phyloP scores from a whole-genome alignment of 2,113 vertebrate species.

The Chunga burmeisteri region DNA sequence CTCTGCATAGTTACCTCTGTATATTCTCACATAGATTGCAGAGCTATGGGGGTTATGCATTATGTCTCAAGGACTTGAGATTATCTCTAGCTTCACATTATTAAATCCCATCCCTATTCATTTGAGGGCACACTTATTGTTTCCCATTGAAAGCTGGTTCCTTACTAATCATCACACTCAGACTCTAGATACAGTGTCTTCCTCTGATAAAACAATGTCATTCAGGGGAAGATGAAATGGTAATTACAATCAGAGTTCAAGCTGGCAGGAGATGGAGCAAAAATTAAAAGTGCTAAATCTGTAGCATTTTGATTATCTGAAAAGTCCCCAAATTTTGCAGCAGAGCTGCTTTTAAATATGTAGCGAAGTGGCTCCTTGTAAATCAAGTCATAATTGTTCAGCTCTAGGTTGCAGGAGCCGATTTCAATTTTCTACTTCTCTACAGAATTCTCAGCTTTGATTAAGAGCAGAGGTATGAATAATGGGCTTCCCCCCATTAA shows the following conservation, averaged over 20 bases:
- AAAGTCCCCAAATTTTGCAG: slow-evolving; percentile 70
- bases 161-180: not conserved
- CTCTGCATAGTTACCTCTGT: not conserved
- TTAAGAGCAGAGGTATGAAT: slow-evolving; percentile 68
- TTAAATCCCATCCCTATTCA: not conserved
- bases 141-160: not conserved
- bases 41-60: not conserved
- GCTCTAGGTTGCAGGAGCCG: slow-evolving; percentile 37
- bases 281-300: slow-evolving; percentile 79
- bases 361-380: slow-evolving; percentile 66
- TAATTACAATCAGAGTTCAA: slow-evolving; percentile 82
- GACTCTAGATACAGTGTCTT: slow-evolving; percentile 32
- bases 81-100: not conserved
- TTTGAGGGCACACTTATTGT: not conserved
- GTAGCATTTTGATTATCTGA: slow-evolving; percentile 76
- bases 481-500: slow-evolving; percentile 43
- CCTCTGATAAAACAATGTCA: slow-evolving; percentile 75
- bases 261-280: slow-evolving; percentile 71
- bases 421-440: slow-evolving; percentile 63
- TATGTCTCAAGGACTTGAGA: not conserved
- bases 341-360: slow-evolving; percentile 67
- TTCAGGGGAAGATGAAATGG: slow-evolving; percentile 68
- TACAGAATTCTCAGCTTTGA: slow-evolving; percentile 66
- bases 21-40: not conserved
- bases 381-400: slow-evolving; percentile 77